Percentiles rank a stretch among this genome's conserved stretches.
Conservation (phyloP, 1,140 invertebrate genomes). For the Tenebrio molitor region DNA sequence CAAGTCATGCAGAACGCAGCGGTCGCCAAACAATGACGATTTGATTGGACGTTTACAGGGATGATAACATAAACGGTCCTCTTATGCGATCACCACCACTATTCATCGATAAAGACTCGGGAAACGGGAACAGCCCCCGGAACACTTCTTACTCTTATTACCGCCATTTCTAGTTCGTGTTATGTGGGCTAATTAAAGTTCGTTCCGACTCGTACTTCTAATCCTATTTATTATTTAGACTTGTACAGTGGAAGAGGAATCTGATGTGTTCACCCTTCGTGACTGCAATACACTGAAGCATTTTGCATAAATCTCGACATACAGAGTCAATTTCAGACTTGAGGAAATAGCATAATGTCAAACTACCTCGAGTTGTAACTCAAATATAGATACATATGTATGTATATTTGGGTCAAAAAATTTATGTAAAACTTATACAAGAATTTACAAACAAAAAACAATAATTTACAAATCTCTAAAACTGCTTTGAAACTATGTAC, state of each 20-base stretch:
- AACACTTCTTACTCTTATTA: slow-evolving; percentile 10
- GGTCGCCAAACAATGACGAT: slow-evolving; percentile 45
- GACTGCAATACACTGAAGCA: too few relatives aligned
- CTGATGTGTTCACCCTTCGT: too few relatives aligned
- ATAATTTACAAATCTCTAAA: too few relatives aligned
- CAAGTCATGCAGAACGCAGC: slow-evolving; percentile 49
- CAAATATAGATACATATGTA: too few relatives aligned
- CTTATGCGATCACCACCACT: slow-evolving; percentile 1
- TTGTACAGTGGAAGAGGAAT: slow-evolving; percentile 3
- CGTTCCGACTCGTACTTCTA: neutral
- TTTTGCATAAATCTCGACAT: too few relatives aligned
- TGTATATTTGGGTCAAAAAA: too few relatives aligned
- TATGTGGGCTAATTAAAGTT: neutral
- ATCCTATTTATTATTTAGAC: slow-evolving; percentile 4
- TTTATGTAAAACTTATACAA: too few relatives aligned
- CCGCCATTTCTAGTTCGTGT: neutral
- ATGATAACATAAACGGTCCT: slow-evolving; percentile 44
- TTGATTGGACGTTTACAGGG: slow-evolving; percentile 47
- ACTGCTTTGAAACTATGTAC: too few relatives aligned
- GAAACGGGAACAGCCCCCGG: neutral
- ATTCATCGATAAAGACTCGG: slow-evolving; percentile 11
- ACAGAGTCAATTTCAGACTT: too few relatives aligned
- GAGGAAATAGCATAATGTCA: too few relatives aligned
- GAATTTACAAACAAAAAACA: too few relatives aligned
- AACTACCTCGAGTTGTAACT: too few relatives aligned